Evolutionary conservation across 2,797 vertebrate species (phyloP), one percentile per base, ranked within the genome.

Genomic region (Iguana delicatissima): DNA sequence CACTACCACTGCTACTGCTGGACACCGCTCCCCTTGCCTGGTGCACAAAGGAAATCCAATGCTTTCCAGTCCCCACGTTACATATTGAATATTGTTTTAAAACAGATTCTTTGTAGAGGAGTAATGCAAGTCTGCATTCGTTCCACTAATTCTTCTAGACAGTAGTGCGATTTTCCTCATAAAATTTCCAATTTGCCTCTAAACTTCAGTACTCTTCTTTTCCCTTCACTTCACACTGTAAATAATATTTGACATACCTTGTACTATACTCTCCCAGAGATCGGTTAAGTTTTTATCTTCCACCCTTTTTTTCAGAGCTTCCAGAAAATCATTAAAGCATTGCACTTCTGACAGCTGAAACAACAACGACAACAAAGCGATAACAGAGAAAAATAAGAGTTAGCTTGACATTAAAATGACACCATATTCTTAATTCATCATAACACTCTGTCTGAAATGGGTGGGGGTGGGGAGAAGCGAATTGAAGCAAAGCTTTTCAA

Each of bases 191-290:
- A 91, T n/a, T 92, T 22, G 90, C 42, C n/a, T 76, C 88, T 76
- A 62, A 82, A 32, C 13, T 72, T 46, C 32, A 86, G 59, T 46
- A 72, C 10, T 77, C 38, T 29, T 35, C 32, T 84, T 85, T 50
- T 24, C 59, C 16, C 4, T 32, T 14, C 77, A 81, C 20, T 42
- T 7, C 32, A 76, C 13, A 85, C 4, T 72, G 29, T 72, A 72
- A 87, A 92, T 42, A 72, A 67, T 69, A 87, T 81, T 84, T 91
- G 90, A 84, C 93, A 81, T 96, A 99, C 99, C 99, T 97, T 99
- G 98, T 93, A 98, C 83, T n/a, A 99, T 94, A 89, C 99, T 97
- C 85, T 99, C 98, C 99, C 99, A 99, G 97, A 99, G 99, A 93
- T 98, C 98, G 94, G 97, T 96, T 84, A 99, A 97, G 64, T 96